A percentile compares a stretch with the other conserved stretches of the same genome.
These are phyloP conservation scores for Leptopilina clavipes DNA, from an alignment of 1,140 invertebrate species.

Conservation along the genomic window DNA sequence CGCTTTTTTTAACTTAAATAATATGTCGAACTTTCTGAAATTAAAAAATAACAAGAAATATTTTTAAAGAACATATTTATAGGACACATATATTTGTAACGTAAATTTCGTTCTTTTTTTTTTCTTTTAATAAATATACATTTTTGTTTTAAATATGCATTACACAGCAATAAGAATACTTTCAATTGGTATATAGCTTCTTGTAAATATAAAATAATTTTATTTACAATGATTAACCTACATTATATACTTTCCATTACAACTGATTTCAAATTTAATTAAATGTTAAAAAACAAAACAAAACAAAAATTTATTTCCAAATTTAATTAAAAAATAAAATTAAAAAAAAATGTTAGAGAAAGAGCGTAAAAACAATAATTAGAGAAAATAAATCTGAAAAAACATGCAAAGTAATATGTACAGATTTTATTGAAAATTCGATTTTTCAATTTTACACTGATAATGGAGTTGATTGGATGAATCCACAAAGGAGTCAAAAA, in stretches of 20 bases:
- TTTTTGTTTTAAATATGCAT: background rate
- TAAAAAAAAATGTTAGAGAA: background rate
- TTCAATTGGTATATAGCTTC: conserved; percentile 1
- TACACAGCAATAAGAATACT: background rate
- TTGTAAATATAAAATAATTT: conserved; percentile 17
- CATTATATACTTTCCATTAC: background rate
- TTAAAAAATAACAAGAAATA: no score
- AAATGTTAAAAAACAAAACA: background rate
- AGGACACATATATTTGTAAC: no score
- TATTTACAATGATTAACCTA: conserved; percentile 17
- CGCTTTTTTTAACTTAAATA: no score
- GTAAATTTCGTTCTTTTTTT: background rate
- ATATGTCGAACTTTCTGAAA: no score
- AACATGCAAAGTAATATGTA: conserved; percentile 5
- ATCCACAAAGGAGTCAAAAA: background rate
- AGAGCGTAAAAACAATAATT: background rate
- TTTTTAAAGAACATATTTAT: no score
- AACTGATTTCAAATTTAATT: background rate
- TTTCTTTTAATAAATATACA: conserved; percentile 3
- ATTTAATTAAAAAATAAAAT: no score
- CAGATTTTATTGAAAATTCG: conserved; percentile 27
- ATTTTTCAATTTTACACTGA: conserved; percentile 18
- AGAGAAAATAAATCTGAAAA: conserved; percentile 11
- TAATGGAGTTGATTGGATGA: background rate
- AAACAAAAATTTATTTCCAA: background rate